Base-by-base conservation (phyloP, 1,140 invertebrate species). In the Polypedilum pembai region DNA sequence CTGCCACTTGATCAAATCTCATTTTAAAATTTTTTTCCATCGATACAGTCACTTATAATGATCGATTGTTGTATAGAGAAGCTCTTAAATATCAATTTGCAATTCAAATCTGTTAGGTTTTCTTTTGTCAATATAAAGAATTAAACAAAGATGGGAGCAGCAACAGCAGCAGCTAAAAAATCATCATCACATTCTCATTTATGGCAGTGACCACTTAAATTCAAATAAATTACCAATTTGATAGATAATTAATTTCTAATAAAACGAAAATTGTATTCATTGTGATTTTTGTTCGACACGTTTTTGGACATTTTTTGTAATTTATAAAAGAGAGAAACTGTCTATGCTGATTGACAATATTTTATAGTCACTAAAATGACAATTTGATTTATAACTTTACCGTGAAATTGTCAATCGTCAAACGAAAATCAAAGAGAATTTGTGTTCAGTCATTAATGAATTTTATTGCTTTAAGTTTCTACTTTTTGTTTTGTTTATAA, bases 1-100 rank as follows among this genome's bases (percentile, higher is more conserved):
- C 17, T 69, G 20, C 65, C 65, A 69, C 65, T 69, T 69, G 65
- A 69, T 69, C 65, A 10, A 69, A 69, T 69, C 65, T 20, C 8
- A 12, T 56, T 56, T 56, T n/a, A 56, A 56, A n/a, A 56, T 33
- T 33, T 33, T 33, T 33, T 33, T 33, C 24, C 5, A 33, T 33
- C 24, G 24, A 33, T 33, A 33, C 5, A 33, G 24, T 33, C 24
- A 33, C 2, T 33, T 12, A 56, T 56, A n/a, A 56, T 56, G 45
- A 56, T 56, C 45, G 45, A 56, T 56, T 56, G 41, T 45, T 10
- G 8, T 45, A 10, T n/a, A n/a, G n/a, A n/a, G 24, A 56, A 56
- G 45, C 24, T 56, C 12, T n/a, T 56, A 56, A 56, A 56, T 56
- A 56, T 12, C 45, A 56, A 56, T 56, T 56, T 56, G 45, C 45